These are phyloP conservation scores for Pollenia angustigena DNA, from an alignment of 2,888 invertebrate species.

Conservation along the genomic window DNA sequence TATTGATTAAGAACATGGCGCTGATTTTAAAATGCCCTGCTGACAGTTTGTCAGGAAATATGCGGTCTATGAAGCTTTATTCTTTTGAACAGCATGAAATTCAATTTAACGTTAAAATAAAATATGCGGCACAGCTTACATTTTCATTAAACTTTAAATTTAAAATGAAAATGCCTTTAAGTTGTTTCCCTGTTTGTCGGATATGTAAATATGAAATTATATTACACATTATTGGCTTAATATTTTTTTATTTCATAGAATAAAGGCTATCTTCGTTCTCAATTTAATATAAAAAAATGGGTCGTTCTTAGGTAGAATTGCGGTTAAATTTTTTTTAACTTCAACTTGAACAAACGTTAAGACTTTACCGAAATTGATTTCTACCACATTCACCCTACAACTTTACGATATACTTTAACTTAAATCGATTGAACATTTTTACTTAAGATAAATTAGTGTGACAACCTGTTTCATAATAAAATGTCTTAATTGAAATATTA, in stretches of 20 bases:
- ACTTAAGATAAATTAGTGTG: slow-evolving; percentile 21
- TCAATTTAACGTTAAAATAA: slow-evolving; percentile 49
- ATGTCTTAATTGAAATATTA: slow-evolving; percentile 40
- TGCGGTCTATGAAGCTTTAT: slow-evolving; percentile 28
- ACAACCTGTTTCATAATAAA: slow-evolving; percentile 38
- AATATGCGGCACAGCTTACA: slow-evolving; percentile 16
- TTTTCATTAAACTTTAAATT: neutral
- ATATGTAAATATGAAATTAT: neutral
- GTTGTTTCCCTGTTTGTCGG: slow-evolving; percentile 9
- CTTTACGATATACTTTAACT: neutral
- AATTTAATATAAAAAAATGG: neutral
- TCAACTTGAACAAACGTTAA: too few species aligned
- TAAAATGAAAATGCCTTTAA: slow-evolving; percentile 9
- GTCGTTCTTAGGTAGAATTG: neutral
- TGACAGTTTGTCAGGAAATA: slow-evolving; percentile 48
- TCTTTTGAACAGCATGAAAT: slow-evolving; percentile 56
- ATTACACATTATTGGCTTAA: neutral
- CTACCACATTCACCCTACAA: neutral
- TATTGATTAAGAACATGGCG: slow-evolving; percentile 60
- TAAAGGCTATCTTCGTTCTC: neutral
- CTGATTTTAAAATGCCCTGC: slow-evolving; percentile 46
- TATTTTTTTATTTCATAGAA: neutral
- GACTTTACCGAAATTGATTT: too few species aligned
- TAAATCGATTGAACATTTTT: neutral
- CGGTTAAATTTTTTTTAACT: neutral